A percentile compares a stretch with the other conserved stretches of the same genome.
Conservation (phyloP, 2,113 vertebrate species). For the Hylia prasina region DNA sequence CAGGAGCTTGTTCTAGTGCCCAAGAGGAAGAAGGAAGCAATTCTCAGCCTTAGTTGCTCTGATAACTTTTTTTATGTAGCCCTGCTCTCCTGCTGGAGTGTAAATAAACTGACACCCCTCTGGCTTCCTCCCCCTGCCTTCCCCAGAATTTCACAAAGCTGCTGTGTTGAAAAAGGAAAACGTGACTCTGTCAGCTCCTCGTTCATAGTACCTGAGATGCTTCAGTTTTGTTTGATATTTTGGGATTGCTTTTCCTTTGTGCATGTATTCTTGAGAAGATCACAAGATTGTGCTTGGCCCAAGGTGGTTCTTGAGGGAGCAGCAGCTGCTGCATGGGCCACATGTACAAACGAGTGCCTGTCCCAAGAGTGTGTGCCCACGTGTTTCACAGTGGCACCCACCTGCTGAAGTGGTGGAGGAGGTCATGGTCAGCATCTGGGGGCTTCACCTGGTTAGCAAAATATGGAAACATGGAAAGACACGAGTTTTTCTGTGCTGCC, state of each 20-base stretch:
- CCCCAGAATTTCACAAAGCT: not conserved
- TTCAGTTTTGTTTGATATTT: not conserved
- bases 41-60: not conserved
- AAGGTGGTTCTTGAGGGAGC: not conserved
- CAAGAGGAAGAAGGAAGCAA: slow-evolving; percentile 11
- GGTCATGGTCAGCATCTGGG: not conserved
- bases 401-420: fast-evolving
- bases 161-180: not conserved
- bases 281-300: not conserved
- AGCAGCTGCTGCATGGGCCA: fast-evolving
- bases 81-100: not conserved
- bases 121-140: not conserved
- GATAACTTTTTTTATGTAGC: not conserved
- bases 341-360: fast-evolving
- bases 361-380: fast-evolving
- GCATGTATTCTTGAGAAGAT: not conserved
- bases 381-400: fast-evolving
- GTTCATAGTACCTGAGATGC: not conserved
- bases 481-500: not conserved
- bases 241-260: not conserved
- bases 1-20: not conserved
- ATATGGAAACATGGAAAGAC: not conserved
- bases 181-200: not conserved
- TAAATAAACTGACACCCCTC: slow-evolving; percentile 38
- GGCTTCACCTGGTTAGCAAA: not conserved